Evolutionary conservation across 2,888 invertebrate species (phyloP).

Genomic region (Acleris sparsana): DNA sequence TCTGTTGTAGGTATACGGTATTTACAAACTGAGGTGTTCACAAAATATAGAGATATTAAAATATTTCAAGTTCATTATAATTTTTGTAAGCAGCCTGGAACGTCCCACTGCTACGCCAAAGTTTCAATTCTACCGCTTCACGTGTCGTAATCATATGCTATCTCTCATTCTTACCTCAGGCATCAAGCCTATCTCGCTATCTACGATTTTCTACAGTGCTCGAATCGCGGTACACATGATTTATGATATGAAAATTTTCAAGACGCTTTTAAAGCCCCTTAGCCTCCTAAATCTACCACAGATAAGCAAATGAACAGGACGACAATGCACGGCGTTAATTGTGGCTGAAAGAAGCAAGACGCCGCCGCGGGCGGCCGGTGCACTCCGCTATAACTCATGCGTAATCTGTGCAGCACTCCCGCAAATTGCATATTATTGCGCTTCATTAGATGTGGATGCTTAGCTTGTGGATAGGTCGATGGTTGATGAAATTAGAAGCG

Average conservation of each 20-base stretch:
- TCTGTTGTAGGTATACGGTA: slow-evolving; percentile 47
- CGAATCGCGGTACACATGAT: not conserved
- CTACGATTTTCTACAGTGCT: too few relatives aligned
- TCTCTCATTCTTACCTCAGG: too few relatives aligned
- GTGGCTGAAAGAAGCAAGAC: slow-evolving; percentile 41
- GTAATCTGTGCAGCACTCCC: slow-evolving; percentile 39
- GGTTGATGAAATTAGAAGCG: not conserved
- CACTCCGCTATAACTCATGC: slow-evolving; percentile 40
- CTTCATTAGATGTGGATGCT: slow-evolving; percentile 23
- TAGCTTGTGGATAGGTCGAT: slow-evolving; percentile 5
- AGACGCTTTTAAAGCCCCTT: slow-evolving; percentile 4
- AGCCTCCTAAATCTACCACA: slow-evolving; percentile 26
- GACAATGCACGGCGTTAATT: slow-evolving; percentile 41
- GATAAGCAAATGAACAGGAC: slow-evolving; percentile 34
- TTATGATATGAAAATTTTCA: not conserved
- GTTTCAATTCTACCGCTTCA: too few relatives aligned
- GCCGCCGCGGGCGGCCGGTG: slow-evolving; percentile 36
- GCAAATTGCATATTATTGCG: slow-evolving; percentile 30
- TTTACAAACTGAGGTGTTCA: slow-evolving; percentile 31
- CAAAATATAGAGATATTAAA: not conserved
- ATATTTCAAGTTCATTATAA: too few relatives aligned
- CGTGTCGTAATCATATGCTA: too few relatives aligned
- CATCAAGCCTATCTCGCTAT: too few relatives aligned
- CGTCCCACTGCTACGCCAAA: too few relatives aligned
- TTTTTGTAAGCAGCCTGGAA: too few relatives aligned